Evolutionary conservation across 30 jellyfish, hydroid and myxozoan species (phyloP).

Genomic region (Hydractinia echinata): DNA sequence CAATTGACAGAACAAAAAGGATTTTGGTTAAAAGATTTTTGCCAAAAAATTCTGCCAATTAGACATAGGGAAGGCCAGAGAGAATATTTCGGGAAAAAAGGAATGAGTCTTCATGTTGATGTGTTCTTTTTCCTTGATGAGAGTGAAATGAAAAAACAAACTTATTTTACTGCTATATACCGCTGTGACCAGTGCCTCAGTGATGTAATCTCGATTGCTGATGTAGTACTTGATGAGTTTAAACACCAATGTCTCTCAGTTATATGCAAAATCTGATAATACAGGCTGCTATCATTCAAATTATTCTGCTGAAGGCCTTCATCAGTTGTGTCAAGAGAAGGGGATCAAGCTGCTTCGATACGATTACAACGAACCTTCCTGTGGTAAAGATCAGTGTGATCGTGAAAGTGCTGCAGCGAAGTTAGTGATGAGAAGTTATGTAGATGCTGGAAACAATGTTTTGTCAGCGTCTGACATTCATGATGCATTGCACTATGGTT

Average conservation of each 20-base stretch:
- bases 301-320: not conserved
- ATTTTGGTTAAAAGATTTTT: not conserved
- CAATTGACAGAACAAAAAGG: not conserved
- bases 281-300: not conserved
- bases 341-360: not conserved
- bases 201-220: slow-evolving; percentile 5
- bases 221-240: slow-evolving; percentile 21
- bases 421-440: slow-evolving; percentile 16
- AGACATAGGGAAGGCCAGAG: not conserved
- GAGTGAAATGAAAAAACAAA: too few species aligned
- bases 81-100: slow-evolving; percentile 20
- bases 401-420: slow-evolving; percentile 28
- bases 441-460: slow-evolving; percentile 21
- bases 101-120: not conserved
- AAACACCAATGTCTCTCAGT: not conserved
- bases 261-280: slow-evolving; percentile 16
- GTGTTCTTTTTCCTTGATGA: too few species aligned
- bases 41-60: not conserved
- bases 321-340: slow-evolving; percentile 13
- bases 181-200: slow-evolving; percentile 24
- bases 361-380: slow-evolving; percentile 25
- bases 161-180: not conserved
- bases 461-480: not conserved
- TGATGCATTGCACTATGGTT: slow-evolving; percentile 15
- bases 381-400: slow-evolving; percentile 30